Percentiles rank a stretch among this genome's conserved stretches.
Conservation (phyloP, 2,113 vertebrate genomes). For the Datnioides undecimradiatus region DNA sequence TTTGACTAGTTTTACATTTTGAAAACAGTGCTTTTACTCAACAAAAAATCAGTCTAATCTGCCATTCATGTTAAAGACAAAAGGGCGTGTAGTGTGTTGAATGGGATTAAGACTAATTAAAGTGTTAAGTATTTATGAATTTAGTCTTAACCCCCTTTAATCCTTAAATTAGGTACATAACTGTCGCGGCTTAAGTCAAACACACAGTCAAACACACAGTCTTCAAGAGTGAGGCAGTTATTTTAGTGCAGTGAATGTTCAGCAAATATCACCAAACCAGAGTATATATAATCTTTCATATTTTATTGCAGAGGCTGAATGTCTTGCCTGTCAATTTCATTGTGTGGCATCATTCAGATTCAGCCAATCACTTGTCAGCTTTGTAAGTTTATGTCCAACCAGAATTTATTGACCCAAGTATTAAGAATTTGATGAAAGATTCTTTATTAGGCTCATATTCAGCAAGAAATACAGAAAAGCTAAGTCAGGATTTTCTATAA, state of each 20-base stretch:
- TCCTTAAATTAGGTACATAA: slow-evolving; percentile 3
- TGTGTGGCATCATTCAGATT: slow-evolving; percentile 18
- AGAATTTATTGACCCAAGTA: slow-evolving; percentile 20
- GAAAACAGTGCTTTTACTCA: neutral
- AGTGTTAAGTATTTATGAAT: neutral
- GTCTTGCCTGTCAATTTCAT: neutral
- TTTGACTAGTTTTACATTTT: neutral
- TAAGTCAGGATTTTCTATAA: slow-evolving; percentile 33
- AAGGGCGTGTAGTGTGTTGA: neutral
- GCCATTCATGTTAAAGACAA: neutral
- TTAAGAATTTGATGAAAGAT: neutral
- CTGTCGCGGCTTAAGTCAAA: neutral
- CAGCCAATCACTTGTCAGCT: slow-evolving; percentile 24
- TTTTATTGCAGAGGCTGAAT: neutral
- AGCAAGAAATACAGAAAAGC: slow-evolving; percentile 28
- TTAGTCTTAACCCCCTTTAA: neutral
- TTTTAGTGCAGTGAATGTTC: neutral
- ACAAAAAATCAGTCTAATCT: neutral
- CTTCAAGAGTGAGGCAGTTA: neutral
- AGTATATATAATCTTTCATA: neutral
- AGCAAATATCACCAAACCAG: slow-evolving; percentile 33
- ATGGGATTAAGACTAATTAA: neutral
- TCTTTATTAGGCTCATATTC: slow-evolving; percentile 35
- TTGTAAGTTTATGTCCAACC: neutral
- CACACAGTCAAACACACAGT: neutral